Conservation (phyloP, 2,888 invertebrate genomes). For the Chymomyza caudatula region DNA sequence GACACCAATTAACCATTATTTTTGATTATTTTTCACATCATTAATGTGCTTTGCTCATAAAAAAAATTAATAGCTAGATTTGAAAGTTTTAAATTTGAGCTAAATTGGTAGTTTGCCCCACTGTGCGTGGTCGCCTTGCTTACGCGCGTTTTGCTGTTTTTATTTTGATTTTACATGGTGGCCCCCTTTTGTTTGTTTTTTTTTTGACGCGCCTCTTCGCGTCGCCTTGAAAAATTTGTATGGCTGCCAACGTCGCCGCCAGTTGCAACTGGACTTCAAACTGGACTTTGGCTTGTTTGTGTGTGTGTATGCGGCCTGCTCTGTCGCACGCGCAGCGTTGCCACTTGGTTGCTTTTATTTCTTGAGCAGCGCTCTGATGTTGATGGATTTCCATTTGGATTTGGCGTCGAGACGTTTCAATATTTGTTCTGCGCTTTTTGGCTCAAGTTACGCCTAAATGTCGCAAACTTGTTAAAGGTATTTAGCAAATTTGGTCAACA, state of each 20-base stretch:
- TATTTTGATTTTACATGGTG: slow-evolving; percentile 44
- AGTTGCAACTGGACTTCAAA: slow-evolving; percentile 49
- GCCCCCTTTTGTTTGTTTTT: slow-evolving; percentile 31
- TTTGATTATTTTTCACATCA: too few species aligned
- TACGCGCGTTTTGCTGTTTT: slow-evolving; percentile 11
- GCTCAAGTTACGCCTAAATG: slow-evolving; percentile 63
- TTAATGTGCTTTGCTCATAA: too few species aligned
- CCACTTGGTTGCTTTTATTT: slow-evolving; percentile 44
- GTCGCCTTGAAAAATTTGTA: slow-evolving; percentile 67
- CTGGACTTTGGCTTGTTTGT: slow-evolving; percentile 42
- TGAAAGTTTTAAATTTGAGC: too few species aligned
- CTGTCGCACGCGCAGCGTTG: slow-evolving; percentile 47
- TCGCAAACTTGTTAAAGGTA: slow-evolving; percentile 45
- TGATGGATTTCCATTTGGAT: slow-evolving; percentile 11
- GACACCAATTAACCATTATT: too few species aligned
- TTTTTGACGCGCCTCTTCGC: slow-evolving; percentile 63
- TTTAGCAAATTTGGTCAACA: slow-evolving; percentile 56
- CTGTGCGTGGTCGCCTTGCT: slow-evolving; percentile 14
- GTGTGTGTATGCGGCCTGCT: slow-evolving; percentile 21
- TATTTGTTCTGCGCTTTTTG: slow-evolving; percentile 53
- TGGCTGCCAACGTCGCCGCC: slow-evolving; percentile 44
- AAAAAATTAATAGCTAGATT: too few species aligned
- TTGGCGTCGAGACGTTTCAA: slow-evolving; percentile 47
- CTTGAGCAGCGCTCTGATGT: neutral
- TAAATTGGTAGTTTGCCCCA: too few species aligned